Conservation (phyloP, 2,113 vertebrate genomes). For the Dicentrarchus labrax region DNA sequence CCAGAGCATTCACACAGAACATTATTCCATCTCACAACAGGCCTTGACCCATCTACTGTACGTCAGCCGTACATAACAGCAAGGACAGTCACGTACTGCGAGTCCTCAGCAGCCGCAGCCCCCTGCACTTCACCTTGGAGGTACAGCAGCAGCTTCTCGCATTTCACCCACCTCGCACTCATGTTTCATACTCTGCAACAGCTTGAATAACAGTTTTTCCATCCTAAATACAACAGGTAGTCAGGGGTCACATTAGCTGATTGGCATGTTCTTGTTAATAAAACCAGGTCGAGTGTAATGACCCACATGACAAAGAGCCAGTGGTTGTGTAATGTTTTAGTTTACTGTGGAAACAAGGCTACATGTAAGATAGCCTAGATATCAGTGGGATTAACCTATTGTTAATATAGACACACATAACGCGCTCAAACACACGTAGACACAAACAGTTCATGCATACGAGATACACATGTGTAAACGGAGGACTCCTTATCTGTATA, state of each 20-base stretch:
- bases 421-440: not conserved
- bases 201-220: constrained; percentile 67
- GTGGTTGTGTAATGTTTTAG: constrained; percentile 50
- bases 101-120: not conserved
- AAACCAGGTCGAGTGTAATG: constrained; percentile 16
- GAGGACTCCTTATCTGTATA: constrained; percentile 22
- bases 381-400: constrained; percentile 13
- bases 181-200: constrained; percentile 59
- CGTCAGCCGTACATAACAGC: constrained; percentile 36
- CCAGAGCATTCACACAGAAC: constrained; percentile 7
- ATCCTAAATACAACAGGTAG: constrained; percentile 51
- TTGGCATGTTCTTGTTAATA: constrained; percentile 10
- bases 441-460: not conserved
- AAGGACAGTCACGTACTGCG: constrained; percentile 37
- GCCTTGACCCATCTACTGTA: constrained; percentile 30
- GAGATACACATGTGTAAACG: constrained; percentile 1
- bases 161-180: constrained; percentile 47
- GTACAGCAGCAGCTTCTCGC: constrained; percentile 32
- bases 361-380: not conserved
- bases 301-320: constrained; percentile 13
- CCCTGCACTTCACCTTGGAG: constrained; percentile 60
- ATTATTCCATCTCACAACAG: constrained; percentile 14
- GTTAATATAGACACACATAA: not conserved
- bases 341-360: constrained; percentile 43
- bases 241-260: constrained; percentile 19